phyloP scores from a whole-genome alignment of 2,888 invertebrate species.

The Chloroclysta siterata region DNA sequence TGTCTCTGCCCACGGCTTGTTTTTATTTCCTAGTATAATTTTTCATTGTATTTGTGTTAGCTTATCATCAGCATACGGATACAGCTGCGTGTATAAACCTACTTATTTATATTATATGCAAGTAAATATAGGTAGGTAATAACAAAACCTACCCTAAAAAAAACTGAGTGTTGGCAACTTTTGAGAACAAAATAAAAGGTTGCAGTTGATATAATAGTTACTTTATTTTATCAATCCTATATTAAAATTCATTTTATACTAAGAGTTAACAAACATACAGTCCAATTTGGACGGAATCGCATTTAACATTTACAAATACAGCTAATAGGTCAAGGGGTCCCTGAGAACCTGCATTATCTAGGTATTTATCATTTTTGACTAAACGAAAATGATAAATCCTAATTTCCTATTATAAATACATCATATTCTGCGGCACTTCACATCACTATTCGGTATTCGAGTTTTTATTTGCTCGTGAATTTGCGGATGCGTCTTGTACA shows the following conservation, averaged over 20 bases:
- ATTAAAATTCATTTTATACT: not conserved
- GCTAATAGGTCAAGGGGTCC: not conserved
- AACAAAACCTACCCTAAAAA: not conserved
- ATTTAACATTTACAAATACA: not conserved
- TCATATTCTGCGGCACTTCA: no score
- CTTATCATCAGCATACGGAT: no score
- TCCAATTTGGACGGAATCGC: conserved; percentile 4
- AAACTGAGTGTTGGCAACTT: not conserved
- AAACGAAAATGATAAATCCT: not conserved
- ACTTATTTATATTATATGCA: not conserved
- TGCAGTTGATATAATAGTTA: conserved; percentile 27
- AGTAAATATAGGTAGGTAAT: not conserved
- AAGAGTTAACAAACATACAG: conserved; percentile 1
- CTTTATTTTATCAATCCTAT: conserved; percentile 11
- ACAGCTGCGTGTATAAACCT: no score
- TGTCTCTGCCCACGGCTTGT: no score
- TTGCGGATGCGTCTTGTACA: no score
- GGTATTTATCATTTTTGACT: not conserved
- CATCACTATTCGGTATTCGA: no score
- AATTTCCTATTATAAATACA: no score
- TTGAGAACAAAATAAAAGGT: conserved; percentile 45
- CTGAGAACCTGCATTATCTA: not conserved
- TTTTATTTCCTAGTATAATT: no score
- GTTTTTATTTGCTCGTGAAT: no score
- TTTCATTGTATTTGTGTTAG: no score